phyloP scores from a whole-genome alignment of 2,797 vertebrate genomes.

The Molossus alvarezi region DNA sequence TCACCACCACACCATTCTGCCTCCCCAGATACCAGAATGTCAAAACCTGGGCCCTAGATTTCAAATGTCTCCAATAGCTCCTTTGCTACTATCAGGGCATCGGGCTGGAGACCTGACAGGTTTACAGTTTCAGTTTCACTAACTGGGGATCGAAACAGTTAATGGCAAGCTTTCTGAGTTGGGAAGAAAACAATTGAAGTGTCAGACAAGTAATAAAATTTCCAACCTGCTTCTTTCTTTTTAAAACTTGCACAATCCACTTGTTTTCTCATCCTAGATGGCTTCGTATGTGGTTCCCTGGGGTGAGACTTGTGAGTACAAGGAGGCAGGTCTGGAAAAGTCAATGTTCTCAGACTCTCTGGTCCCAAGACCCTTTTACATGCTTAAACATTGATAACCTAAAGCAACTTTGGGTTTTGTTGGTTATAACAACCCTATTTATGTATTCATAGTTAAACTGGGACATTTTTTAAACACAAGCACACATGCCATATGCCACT shows the following conservation, averaged over 20 bases:
- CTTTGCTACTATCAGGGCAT: not conserved
- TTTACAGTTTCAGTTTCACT: conserved; percentile 9
- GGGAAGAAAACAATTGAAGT: not conserved
- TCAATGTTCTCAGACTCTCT: not conserved
- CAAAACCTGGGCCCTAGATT: not conserved
- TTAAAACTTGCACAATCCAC: not conserved
- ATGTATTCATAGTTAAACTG: conserved; percentile 5
- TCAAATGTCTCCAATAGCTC: not conserved
- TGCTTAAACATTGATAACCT: conserved; percentile 10
- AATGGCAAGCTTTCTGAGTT: conserved; percentile 4
- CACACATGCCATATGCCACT: not conserved
- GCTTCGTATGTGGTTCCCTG: not conserved
- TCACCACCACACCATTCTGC: not conserved
- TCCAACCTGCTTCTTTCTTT: not conserved
- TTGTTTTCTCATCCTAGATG: not conserved
- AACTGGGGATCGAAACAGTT: not conserved
- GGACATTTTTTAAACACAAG: not conserved
- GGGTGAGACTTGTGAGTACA: not conserved
- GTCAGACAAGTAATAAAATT: not conserved
- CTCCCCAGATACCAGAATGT: not conserved
- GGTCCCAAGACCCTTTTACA: not conserved
- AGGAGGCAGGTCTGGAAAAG: not conserved
- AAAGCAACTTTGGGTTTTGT: not conserved
- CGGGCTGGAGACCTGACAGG: not conserved
- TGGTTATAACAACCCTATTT: not conserved